phyloP scores from a whole-genome alignment of 2,888 invertebrate genomes.

The Caenorhabditis macrosperma region DNA sequence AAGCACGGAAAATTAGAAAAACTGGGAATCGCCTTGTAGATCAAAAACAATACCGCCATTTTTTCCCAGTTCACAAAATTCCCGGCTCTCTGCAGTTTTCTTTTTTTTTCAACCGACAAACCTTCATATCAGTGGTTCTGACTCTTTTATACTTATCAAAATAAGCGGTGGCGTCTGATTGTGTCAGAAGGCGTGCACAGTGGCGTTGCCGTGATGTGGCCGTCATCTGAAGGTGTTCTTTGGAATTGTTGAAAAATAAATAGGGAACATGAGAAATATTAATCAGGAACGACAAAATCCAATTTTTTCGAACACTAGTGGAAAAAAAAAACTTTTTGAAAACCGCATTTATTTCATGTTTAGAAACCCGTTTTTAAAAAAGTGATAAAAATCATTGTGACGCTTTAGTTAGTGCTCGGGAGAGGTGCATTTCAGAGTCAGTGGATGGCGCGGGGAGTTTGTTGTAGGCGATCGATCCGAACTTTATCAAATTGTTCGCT shows the following conservation, averaged over 20 bases:
- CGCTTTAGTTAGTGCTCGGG: slow-evolving; percentile 32
- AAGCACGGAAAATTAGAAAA: too few relatives aligned
- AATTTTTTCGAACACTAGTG: too few relatives aligned
- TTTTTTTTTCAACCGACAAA: neutral
- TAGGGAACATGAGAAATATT: too few relatives aligned
- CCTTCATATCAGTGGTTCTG: slow-evolving; percentile 56
- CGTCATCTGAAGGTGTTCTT: slow-evolving; percentile 42
- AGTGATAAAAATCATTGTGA: slow-evolving; percentile 16
- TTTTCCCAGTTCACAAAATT: too few relatives aligned
- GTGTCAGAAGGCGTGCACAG: slow-evolving; percentile 25
- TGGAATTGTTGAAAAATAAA: neutral
- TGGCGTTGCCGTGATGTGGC: slow-evolving; percentile 31
- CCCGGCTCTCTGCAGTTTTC: too few relatives aligned
- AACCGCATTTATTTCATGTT: neutral
- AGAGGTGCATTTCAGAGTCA: slow-evolving; percentile 25
- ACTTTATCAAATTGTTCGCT: slow-evolving; percentile 42
- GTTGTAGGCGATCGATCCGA: slow-evolving; percentile 29
- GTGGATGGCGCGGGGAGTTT: slow-evolving; percentile 32
- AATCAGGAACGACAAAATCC: slow-evolving; percentile 1
- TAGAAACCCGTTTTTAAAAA: neutral
- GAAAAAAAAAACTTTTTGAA: too few relatives aligned
- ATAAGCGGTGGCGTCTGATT: slow-evolving; percentile 32
- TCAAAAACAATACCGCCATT: too few relatives aligned
- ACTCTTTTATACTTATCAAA: slow-evolving; percentile 54
- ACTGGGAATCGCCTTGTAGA: too few relatives aligned